These are phyloP conservation scores for Semotilus atromaculatus DNA, from an alignment of 2,797 vertebrate species.

Conservation along the genomic window DNA sequence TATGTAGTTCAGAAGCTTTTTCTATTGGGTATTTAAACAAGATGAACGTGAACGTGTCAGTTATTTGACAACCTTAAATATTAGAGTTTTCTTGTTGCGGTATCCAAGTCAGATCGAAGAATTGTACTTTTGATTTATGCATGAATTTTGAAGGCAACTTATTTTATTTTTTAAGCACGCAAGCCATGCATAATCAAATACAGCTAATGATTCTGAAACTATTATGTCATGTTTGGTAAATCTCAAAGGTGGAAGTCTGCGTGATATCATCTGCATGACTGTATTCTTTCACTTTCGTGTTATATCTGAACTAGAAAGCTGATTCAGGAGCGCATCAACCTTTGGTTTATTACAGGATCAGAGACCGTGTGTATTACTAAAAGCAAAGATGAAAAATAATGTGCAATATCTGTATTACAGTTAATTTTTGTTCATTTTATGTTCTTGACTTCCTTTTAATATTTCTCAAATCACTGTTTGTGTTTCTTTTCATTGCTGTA, in stretches of 20 bases:
- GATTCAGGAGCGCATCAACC: background rate
- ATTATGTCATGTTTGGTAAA: background rate
- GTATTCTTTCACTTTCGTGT: constrained; percentile 32
- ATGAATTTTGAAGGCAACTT: background rate
- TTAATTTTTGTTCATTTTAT: background rate
- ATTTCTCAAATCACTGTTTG: background rate
- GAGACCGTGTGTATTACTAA: background rate
- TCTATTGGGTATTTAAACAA: background rate
- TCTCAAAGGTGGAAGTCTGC: background rate
- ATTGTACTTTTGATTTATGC: background rate
- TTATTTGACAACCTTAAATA: background rate
- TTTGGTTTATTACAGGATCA: constrained; percentile 17
- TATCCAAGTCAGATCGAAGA: background rate
- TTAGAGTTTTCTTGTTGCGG: background rate
- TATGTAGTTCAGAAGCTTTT: background rate
- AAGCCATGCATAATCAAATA: background rate
- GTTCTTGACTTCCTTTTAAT: background rate
- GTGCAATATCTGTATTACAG: background rate
- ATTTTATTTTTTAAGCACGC: background rate
- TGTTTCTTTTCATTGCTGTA: constrained; percentile 54
- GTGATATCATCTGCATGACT: background rate
- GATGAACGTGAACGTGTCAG: background rate
- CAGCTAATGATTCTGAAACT: background rate
- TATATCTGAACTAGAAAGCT: background rate
- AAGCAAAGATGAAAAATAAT: background rate